Evolutionary conservation across 2,113 vertebrate genomes (phyloP), one percentile per base, ranked within the genome.

Genomic region (Cyphomyrus discorhynchus): DNA sequence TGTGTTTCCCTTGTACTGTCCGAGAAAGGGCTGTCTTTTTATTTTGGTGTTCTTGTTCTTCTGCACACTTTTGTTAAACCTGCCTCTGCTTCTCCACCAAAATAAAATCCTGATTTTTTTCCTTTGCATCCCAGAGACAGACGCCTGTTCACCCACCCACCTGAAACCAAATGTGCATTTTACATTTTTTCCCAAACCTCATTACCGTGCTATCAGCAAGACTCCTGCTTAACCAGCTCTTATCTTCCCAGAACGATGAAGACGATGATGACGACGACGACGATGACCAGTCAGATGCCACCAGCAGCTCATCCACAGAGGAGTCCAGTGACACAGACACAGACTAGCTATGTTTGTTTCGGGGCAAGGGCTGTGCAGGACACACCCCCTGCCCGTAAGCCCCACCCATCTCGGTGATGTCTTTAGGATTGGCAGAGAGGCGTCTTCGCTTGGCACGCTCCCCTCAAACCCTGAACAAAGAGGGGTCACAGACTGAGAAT

Each of bases 291-390:
- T 91, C 90, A 89, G 90, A 90, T 8, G 90, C 24, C 42, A 86
- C 52, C 53, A 90, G 90, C 87, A 90, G 90, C 88, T 90, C 90
- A 50, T 90, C 89, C 45, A 84, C 90, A 89, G 88, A 89, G 31
- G 90, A 90, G 35, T 88, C 74, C 82, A 88, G 87, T 46, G 90
- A 90, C 46, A 88, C 90, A 24, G 90, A 90, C 80, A 88, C 90
- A 4, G 90, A 90, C 80, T 90, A 90, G 47, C 31, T 21, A 80
- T 53, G 52, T 70, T 13, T 42, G 49, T 80, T 46, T 56, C 24
- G 24, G 53, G 35, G 88, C 27, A 88, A 87, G 80, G 87, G 87
- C 80, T 53, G 45, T 89, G 90, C 88, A 70, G 88, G 80, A 90
- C 53, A 88, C 87, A 10, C 82, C 90, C 90, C 50, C 46, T 39